phyloP scores from a whole-genome alignment of 2,113 vertebrate species.

The Coreoperca whiteheadi region DNA sequence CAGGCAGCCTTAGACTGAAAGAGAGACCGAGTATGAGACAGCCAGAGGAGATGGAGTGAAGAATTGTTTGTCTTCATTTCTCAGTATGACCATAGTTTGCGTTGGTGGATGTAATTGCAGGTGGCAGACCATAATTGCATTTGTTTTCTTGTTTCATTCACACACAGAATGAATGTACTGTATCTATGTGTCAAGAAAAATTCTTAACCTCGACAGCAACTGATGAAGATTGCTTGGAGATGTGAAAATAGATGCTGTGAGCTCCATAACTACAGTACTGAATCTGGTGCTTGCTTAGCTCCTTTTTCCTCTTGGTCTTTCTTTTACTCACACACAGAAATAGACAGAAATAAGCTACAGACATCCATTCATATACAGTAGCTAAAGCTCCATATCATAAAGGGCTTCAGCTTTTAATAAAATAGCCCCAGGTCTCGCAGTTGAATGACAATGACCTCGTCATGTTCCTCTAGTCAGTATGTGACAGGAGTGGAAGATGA shows the following conservation, averaged over 20 bases:
- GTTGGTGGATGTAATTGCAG: constrained; percentile 24
- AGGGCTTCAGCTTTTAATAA: constrained; percentile 36
- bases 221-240: not conserved
- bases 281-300: constrained; percentile 8
- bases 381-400: constrained; percentile 19
- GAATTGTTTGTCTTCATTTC: constrained; percentile 45
- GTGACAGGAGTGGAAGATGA: constrained; percentile 25
- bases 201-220: constrained; percentile 27
- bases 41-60: constrained; percentile 52
- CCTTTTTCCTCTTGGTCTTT: not conserved
- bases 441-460: constrained; percentile 40
- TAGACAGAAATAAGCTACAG: not conserved
- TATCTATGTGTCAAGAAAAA: constrained; percentile 26
- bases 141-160: constrained; percentile 14
- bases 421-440: constrained; percentile 15
- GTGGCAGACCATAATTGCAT: constrained; percentile 3
- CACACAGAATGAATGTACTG: not conserved
- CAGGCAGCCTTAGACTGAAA: constrained; percentile 61
- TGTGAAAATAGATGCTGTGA: constrained; percentile 26
- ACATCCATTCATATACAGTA: constrained; percentile 1
- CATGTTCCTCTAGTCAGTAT: constrained; percentile 27
- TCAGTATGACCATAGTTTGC: constrained; percentile 54
- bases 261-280: not conserved
- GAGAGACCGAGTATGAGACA: constrained; percentile 44
- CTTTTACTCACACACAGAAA: constrained; percentile 23